Evolutionary conservation across 2,113 vertebrate species (phyloP).

Genomic region (Phoxinus phoxinus): DNA sequence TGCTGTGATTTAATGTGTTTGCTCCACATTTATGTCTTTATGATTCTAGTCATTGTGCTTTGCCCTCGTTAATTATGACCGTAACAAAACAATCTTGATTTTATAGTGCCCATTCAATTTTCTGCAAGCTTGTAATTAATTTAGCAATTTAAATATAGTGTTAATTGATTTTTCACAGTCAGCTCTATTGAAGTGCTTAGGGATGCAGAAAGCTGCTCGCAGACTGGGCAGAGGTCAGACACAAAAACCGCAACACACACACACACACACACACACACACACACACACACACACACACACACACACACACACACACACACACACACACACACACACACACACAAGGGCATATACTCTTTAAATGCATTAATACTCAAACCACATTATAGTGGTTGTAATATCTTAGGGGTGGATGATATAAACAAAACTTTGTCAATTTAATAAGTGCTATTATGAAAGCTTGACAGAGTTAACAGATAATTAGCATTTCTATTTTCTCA

Average conservation of each 20-base stretch:
- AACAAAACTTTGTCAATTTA: background rate
- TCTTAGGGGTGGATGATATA: background rate
- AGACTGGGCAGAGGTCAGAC: background rate
- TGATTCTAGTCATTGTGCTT: background rate
- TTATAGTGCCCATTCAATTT: background rate
- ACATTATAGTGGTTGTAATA: background rate
- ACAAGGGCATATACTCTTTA: background rate
- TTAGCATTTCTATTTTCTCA: background rate
- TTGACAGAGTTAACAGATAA: background rate
- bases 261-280: too few relatives aligned
- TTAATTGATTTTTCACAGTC: conserved; percentile 44
- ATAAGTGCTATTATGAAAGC: background rate
- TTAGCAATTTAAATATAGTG: conserved; percentile 26
- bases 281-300: background rate
- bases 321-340: background rate
- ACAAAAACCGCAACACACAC: background rate
- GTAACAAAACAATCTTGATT: conserved; percentile 13
- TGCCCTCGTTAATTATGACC: conserved; percentile 23
- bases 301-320: background rate
- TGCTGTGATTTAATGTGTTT: background rate
- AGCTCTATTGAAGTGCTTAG: conserved; percentile 30
- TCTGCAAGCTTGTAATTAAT: conserved; percentile 27
- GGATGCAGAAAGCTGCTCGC: conserved; percentile 24
- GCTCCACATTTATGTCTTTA: background rate
- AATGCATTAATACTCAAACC: background rate